Evolutionary conservation across 2,888 invertebrate genomes (phyloP), one percentile per base, ranked within the genome.

Genomic region (Eupithecia abbreviata): DNA sequence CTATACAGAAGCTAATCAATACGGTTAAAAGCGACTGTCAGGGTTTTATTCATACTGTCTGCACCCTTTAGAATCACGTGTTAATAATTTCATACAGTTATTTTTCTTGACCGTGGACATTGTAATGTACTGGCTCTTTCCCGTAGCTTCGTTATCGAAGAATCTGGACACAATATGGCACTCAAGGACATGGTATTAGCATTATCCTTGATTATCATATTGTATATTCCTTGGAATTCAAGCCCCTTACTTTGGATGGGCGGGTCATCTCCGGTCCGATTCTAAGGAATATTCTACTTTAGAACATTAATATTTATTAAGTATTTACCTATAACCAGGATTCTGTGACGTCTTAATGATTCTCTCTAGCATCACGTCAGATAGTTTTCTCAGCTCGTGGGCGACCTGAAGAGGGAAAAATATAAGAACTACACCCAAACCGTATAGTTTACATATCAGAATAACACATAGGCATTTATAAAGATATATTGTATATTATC

Each of bases 381-480:
- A 94, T 41, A 96, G 91, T 85, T 97, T 97, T 72, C 96, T 94
- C 43, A 97, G 89, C 85, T 97, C 97, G 79, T 96, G 95, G 0
- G 96, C 96, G 55, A 96, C 91, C 94, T 94, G 82, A 0, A 71
- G 42, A 68, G 42, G 9, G 10, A 45, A 12, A 10, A 42, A 66
- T 15, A 13, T 42, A 9, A 13, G 15, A 9, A 7, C 42, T 41
- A 65, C 5, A 42, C 3, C 42, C 66, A 66, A 30, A 62, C 62
- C 55, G 18, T 18, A 30, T 30, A 30, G 30, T 30, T 30, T 30
- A 30, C 30, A 30, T 30, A 30, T 30, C 30, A 30, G 30, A 30
- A 30, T 30, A 30, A 30, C 30, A 30, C 30, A 30, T 30, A 30
- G 1, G 30, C 30, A 30, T 30, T 30, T 1, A 30, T 30, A 30